phyloP scores from a whole-genome alignment of 1,140 invertebrate genomes.

The Dendrolimus punctatus region DNA sequence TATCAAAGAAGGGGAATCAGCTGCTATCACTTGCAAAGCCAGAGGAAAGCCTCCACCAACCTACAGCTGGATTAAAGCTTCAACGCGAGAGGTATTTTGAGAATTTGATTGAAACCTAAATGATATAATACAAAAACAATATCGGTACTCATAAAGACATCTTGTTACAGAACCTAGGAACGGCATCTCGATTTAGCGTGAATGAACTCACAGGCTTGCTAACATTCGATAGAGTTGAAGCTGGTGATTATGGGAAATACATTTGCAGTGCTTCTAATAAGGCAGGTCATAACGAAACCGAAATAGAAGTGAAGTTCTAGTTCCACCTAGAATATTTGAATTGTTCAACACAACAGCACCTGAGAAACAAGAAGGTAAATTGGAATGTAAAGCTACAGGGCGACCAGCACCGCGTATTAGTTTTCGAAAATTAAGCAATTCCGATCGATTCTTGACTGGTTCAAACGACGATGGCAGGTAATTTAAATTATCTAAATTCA shows the following conservation, averaged over 20 bases:
- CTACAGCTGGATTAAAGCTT: conserved; percentile 85
- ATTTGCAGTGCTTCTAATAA: conserved; percentile 87
- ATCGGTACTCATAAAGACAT: not conserved
- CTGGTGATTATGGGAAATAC: conserved; percentile 85
- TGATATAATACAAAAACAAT: not conserved
- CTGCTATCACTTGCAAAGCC: conserved; percentile 82
- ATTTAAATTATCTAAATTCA: conserved; percentile 6
- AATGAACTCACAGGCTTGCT: conserved; percentile 79
- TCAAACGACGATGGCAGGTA: conserved; percentile 76
- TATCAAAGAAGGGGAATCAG: conserved; percentile 85
- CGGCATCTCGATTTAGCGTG: conserved; percentile 81
- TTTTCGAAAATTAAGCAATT: conserved; percentile 78
- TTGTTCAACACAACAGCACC: conserved; percentile 82
- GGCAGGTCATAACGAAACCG: conserved; percentile 80
- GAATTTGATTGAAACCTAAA: not conserved
- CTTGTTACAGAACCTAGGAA: conserved; percentile 75
- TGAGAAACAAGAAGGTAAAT: conserved; percentile 74
- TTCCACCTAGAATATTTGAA: conserved; percentile 86
- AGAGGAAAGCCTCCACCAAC: conserved; percentile 86
- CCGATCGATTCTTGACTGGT: conserved; percentile 74
- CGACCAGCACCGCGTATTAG: conserved; percentile 83
- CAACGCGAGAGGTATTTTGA: conserved; percentile 69
- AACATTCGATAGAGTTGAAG: conserved; percentile 82
- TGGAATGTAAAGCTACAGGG: conserved; percentile 84
- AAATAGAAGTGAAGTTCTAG: conserved; percentile 76